Evolutionary conservation across 1,140 invertebrate genomes (phyloP).

Genomic region (Drosophila obscura): DNA sequence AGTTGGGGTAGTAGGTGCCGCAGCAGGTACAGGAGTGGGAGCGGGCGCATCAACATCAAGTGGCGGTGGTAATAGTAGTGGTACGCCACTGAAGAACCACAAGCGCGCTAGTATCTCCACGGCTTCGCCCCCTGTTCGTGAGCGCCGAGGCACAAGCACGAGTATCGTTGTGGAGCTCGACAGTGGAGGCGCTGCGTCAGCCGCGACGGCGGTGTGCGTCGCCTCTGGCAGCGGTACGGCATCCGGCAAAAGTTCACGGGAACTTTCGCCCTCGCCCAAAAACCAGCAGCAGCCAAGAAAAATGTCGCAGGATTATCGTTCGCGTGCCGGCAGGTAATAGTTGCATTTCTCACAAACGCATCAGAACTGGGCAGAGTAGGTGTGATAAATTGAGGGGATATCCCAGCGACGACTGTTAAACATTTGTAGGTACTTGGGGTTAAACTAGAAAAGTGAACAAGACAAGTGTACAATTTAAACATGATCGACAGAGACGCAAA

Average conservation of each 20-base stretch:
- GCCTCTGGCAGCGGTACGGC: constrained; percentile 67
- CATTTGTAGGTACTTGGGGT: background rate
- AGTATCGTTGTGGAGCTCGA: constrained; percentile 75
- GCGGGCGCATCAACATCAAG: constrained; percentile 15
- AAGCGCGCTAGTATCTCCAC: constrained; percentile 77
- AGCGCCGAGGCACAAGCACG: constrained; percentile 67
- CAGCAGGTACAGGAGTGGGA: constrained; percentile 14
- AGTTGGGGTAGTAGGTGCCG: constrained; percentile 1
- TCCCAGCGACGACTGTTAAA: constrained; percentile 1
- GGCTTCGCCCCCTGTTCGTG: constrained; percentile 52
- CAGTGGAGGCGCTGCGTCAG: constrained; percentile 6
- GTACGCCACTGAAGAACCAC: constrained; percentile 69
- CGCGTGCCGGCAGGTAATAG: constrained; percentile 75
- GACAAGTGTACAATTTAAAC: background rate
- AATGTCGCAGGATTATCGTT: constrained; percentile 81
- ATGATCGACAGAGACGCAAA: no score
- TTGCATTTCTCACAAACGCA: constrained; percentile 41
- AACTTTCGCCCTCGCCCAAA: constrained; percentile 82
- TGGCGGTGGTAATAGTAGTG: constrained; percentile 35
- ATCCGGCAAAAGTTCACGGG: constrained; percentile 77
- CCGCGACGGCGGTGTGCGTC: constrained; percentile 23
- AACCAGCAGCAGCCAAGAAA: constrained; percentile 78
- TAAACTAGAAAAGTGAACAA: background rate
- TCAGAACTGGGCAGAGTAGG: background rate
- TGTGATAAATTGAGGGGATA: constrained; percentile 27